Percentiles rank a stretch among this genome's conserved stretches.
Evolutionary conservation across 2,797 vertebrate species (phyloP).

Genomic region (Tangara arthus): DNA sequence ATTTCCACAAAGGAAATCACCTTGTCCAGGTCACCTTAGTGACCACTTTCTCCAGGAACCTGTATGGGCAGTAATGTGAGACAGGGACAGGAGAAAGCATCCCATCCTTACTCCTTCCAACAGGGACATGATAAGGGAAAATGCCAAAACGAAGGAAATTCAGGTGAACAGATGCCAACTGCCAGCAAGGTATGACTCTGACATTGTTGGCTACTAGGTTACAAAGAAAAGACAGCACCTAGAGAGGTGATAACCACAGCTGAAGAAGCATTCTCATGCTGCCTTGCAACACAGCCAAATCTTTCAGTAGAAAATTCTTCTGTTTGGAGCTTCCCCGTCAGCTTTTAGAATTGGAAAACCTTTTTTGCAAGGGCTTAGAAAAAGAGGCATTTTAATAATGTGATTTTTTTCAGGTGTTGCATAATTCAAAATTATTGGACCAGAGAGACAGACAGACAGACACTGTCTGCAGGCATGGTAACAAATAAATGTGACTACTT

Average conservation of each 20-base stretch:
- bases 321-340: not conserved
- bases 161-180: not conserved
- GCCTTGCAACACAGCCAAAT: not conserved
- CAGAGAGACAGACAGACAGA: conserved; percentile 38
- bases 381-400: not conserved
- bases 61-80: not conserved
- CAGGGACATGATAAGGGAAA: not conserved
- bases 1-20: not conserved
- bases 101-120: not conserved
- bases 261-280: not conserved
- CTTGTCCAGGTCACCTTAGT: not conserved
- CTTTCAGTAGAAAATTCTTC: not conserved
- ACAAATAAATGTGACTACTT: conserved; percentile 42
- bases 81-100: not conserved
- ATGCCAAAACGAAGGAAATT: not conserved
- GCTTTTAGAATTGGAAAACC: not conserved
- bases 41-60: not conserved
- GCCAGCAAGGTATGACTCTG: not conserved
- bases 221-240: not conserved
- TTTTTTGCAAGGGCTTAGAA: not conserved
- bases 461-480: conserved; percentile 48
- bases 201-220: not conserved
- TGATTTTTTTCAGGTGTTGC: not conserved
- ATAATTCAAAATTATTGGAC: not conserved
- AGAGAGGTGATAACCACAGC: not conserved